Evolutionary conservation across 1,140 invertebrate species (phyloP).

Genomic region (Drosophila pallidifrons): DNA sequence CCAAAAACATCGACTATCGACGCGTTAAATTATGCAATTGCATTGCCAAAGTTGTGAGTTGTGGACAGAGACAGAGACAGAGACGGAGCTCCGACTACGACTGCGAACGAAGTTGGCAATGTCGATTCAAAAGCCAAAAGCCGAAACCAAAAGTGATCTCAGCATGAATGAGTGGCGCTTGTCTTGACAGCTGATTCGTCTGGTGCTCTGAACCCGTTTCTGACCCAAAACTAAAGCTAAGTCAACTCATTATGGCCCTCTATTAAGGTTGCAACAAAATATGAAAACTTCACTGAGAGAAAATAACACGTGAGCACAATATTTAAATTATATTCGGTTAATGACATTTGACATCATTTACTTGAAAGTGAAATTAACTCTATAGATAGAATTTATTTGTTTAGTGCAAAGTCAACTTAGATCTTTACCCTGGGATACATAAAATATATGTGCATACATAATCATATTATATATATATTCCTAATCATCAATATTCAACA

Average conservation of each 20-base stretch:
- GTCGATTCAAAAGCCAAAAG: slow-evolving; percentile 45
- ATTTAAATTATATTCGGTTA: neutral
- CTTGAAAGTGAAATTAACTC: too few species aligned
- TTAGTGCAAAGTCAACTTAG: too few species aligned
- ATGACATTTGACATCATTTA: too few species aligned
- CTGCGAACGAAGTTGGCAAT: neutral
- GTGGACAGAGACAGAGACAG: slow-evolving; percentile 1
- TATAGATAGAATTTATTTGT: too few species aligned
- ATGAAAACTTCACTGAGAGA: neutral
- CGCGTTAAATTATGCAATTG: slow-evolving; percentile 50
- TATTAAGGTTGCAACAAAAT: neutral
- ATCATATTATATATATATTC: too few species aligned
- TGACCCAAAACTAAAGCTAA: slow-evolving; percentile 15
- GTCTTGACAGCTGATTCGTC: slow-evolving; percentile 62
- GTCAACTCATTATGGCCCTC: slow-evolving; percentile 2
- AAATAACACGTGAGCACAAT: neutral
- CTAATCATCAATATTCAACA: too few species aligned
- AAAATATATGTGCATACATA: too few species aligned
- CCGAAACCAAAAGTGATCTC: slow-evolving; percentile 30
- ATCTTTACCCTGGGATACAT: too few species aligned
- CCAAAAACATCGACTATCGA: slow-evolving; percentile 25
- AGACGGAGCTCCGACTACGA: neutral
- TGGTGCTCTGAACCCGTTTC: slow-evolving; percentile 74
- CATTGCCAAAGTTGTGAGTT: slow-evolving; percentile 46
- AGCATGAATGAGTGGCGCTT: slow-evolving; percentile 70